phyloP scores from a whole-genome alignment of 2,797 vertebrate species.

The Rousettus madagascariensis region DNA sequence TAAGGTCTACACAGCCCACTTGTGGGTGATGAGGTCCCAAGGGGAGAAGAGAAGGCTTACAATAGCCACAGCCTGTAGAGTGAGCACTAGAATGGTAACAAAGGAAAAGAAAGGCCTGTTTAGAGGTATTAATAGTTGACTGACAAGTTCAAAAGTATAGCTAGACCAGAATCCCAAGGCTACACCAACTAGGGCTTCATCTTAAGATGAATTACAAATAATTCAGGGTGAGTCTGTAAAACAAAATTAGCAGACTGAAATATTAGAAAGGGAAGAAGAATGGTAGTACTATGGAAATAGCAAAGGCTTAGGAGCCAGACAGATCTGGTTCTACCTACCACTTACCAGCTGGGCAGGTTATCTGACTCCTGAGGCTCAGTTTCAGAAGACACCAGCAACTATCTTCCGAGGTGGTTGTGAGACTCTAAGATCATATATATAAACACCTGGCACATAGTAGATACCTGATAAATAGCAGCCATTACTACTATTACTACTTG shows the following conservation, averaged over 20 bases:
- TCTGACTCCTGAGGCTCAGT: constrained; percentile 60
- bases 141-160: background rate
- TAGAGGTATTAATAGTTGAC: background rate
- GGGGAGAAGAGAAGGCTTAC: background rate
- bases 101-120: background rate
- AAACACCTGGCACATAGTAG: constrained; percentile 21
- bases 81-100: background rate
- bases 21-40: background rate
- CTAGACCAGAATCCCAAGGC: background rate
- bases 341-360: constrained; percentile 67
- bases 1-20: background rate
- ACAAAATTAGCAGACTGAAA: background rate
- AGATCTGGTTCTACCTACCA: constrained; percentile 24
- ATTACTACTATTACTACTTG: background rate
- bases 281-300: background rate
- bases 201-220: background rate
- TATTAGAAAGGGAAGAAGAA: constrained; percentile 12
- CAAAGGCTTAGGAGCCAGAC: constrained; percentile 29
- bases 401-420: background rate
- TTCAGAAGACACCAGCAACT: constrained; percentile 53
- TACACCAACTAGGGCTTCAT: background rate
- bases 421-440: background rate
- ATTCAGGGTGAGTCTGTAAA: background rate
- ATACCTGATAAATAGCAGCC: background rate
- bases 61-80: background rate